Conservation (phyloP, 2,888 invertebrate species). For the Callyntrura guangdongensis region DNA sequence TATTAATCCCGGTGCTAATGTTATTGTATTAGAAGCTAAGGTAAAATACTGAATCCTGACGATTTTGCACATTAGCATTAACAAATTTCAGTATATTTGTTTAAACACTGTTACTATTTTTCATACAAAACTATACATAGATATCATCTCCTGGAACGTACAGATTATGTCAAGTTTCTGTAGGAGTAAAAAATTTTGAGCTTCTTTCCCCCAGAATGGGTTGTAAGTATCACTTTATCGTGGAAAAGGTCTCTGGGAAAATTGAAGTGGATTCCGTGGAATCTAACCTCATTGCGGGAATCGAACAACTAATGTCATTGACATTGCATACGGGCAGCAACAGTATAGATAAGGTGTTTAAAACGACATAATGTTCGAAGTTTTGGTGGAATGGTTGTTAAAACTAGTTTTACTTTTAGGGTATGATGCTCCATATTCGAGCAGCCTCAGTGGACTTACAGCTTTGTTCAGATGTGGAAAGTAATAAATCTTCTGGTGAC, state of each 20-base stretch:
- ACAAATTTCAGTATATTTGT: too few relatives aligned
- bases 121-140: constrained; percentile 65
- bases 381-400: too few relatives aligned
- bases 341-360: constrained; percentile 88
- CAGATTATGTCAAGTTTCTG: constrained; percentile 81
- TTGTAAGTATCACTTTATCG: constrained; percentile 82
- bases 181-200: constrained; percentile 86
- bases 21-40: constrained; percentile 86
- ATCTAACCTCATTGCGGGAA: constrained; percentile 91
- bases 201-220: constrained; percentile 88
- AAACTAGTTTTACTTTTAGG: too few relatives aligned
- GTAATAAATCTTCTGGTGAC: constrained; percentile 86
- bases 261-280: constrained; percentile 80
- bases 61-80: too few relatives aligned
- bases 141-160: constrained; percentile 83
- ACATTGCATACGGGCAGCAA: constrained; percentile 93
- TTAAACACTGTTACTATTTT: constrained; percentile 6
- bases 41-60: too few relatives aligned
- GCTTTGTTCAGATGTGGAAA: constrained; percentile 87
- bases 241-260: constrained; percentile 80
- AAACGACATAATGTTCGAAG: background rate
- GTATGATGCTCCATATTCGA: constrained; percentile 89
- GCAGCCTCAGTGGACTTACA: constrained; percentile 90
- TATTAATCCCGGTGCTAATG: constrained; percentile 87
- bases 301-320: constrained; percentile 92